Evolutionary conservation across 2,113 vertebrate genomes (phyloP).

Genomic region (Notechis scutatus): DNA sequence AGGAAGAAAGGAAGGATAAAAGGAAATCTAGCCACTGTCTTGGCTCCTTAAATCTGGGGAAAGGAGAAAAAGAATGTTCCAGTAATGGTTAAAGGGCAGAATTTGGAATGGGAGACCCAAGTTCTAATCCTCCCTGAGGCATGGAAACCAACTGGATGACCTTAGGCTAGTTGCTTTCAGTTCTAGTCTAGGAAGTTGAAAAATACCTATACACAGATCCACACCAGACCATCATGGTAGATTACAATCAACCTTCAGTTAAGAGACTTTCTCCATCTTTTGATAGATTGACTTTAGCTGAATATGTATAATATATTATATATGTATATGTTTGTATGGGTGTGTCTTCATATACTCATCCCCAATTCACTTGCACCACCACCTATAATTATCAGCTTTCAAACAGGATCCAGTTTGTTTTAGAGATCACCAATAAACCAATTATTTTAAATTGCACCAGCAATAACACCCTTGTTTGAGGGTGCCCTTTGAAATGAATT

Average conservation of each 20-base stretch:
- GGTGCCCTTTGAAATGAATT: constrained; percentile 53
- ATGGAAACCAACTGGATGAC: not conserved
- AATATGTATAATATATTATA: not conserved
- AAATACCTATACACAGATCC: not conserved
- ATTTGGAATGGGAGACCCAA: not conserved
- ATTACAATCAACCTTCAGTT: not conserved
- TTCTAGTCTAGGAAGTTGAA: not conserved
- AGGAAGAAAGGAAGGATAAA: constrained; percentile 4
- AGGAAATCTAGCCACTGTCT: constrained; percentile 43
- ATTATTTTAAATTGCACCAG: constrained; percentile 51
- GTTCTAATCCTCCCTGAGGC: not conserved
- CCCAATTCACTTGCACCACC: constrained; percentile 50
- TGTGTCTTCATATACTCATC: not conserved
- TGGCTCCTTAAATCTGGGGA: constrained; percentile 28
- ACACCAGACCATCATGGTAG: not conserved
- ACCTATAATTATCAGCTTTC: constrained; percentile 65
- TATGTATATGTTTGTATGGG: not conserved
- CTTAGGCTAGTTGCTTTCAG: not conserved
- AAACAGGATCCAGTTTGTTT: constrained; percentile 48
- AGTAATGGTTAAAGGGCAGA: not conserved
- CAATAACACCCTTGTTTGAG: constrained; percentile 52
- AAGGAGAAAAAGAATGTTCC: not conserved
- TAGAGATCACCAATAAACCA: constrained; percentile 46
- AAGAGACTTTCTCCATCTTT: not conserved
- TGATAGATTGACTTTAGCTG: not conserved